These are phyloP conservation scores for Polydrusus tereticollis DNA, from an alignment of 2,888 invertebrate genomes.

Conservation along the genomic window DNA sequence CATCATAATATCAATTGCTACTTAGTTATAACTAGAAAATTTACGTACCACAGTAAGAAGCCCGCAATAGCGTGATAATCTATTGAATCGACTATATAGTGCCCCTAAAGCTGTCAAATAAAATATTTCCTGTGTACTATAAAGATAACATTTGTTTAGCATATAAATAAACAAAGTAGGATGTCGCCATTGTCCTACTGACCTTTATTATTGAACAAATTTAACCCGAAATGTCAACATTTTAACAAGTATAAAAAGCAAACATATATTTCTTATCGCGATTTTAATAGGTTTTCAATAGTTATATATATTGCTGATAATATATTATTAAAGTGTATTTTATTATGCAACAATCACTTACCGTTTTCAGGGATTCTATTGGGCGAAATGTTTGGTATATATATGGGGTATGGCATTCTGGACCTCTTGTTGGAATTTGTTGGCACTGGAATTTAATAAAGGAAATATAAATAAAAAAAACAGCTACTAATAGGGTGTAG, in stretches of 20 bases:
- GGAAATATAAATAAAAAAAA: neutral
- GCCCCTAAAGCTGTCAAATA: too few species aligned
- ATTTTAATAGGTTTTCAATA: neutral
- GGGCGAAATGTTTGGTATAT: conserved; percentile 48
- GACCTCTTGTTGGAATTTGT: conserved; percentile 52
- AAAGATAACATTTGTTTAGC: neutral
- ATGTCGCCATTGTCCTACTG: neutral
- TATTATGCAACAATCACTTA: conserved; percentile 44
- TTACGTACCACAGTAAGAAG: too few species aligned
- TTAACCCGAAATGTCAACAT: conserved; percentile 1
- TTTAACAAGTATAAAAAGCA: neutral
- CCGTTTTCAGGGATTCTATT: conserved; percentile 52
- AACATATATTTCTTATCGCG: neutral
- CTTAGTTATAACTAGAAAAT: too few species aligned
- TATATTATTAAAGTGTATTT: neutral
- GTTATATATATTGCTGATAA: neutral
- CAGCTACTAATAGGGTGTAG: neutral
- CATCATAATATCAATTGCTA: too few species aligned
- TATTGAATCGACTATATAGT: too few species aligned
- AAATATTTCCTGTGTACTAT: neutral
- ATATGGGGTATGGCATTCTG: conserved; percentile 54
- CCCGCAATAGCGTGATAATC: too few species aligned
- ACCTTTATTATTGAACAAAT: conserved; percentile 8
- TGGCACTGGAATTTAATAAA: conserved; percentile 45
- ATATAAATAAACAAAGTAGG: conserved; percentile 5